These are phyloP conservation scores for Hyla sarda DNA, from an alignment of 2,113 vertebrate genomes.

Conservation along the genomic window DNA sequence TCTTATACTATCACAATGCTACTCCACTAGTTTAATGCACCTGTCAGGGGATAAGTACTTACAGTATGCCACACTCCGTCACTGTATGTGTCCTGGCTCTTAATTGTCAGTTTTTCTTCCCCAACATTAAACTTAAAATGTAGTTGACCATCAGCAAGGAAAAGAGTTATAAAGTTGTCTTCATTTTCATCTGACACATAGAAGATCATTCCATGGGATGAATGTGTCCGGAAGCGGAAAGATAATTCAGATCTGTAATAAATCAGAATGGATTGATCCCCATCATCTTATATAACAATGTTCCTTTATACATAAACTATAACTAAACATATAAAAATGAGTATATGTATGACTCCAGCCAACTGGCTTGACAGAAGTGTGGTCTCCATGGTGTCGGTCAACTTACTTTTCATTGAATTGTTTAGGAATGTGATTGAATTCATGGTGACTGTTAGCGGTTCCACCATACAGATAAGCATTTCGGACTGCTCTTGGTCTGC, in stretches of 20 bases:
- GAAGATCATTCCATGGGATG: conserved; percentile 88
- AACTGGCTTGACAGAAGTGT: too few relatives aligned
- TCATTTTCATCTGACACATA: conserved; percentile 86
- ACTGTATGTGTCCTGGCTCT: conserved; percentile 85
- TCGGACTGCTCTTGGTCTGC: conserved; percentile 74
- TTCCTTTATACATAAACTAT: too few relatives aligned
- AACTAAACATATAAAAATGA: too few relatives aligned
- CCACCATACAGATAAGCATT: conserved; percentile 84
- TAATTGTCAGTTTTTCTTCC: conserved; percentile 84
- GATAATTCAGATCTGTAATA: conserved; percentile 86
- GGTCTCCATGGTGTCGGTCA: background rate
- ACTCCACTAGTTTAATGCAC: background rate
- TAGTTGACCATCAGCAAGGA: conserved; percentile 85
- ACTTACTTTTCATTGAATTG: conserved; percentile 84
- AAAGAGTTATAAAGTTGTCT: conserved; percentile 86
- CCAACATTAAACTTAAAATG: conserved; percentile 85
- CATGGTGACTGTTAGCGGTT: conserved; percentile 87
- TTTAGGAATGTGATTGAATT: conserved; percentile 80
- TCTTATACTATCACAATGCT: background rate
- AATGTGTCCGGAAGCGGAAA: conserved; percentile 88
- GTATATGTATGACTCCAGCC: too few relatives aligned
- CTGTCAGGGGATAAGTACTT: conserved; percentile 63
- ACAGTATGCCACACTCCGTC: conserved; percentile 92
- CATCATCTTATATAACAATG: background rate
- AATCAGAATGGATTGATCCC: background rate